These are phyloP conservation scores for Thecophora atra DNA, from an alignment of 2,888 invertebrate species.

Conservation along the genomic window DNA sequence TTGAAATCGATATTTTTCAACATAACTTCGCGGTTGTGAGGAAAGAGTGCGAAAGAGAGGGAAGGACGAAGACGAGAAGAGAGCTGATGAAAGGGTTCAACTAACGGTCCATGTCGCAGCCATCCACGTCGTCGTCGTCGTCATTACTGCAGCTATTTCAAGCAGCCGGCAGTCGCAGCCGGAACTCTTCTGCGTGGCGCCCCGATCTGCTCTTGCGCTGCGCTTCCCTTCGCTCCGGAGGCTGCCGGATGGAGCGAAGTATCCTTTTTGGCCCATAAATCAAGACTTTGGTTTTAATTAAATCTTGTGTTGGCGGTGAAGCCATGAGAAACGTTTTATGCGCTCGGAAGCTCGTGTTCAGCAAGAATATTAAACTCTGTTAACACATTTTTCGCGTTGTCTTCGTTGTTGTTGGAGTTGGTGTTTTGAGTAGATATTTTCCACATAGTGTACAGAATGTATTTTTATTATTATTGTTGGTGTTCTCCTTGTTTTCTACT, in stretches of 20 bases:
- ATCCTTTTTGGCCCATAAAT: conserved; percentile 65
- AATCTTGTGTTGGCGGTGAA: conserved; percentile 67
- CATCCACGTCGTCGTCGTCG: conserved; percentile 14
- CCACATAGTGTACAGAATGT: not conserved
- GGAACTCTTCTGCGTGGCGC: conserved; percentile 21
- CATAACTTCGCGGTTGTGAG: conserved; percentile 18
- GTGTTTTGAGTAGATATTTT: not conserved
- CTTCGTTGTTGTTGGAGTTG: conserved; percentile 1
- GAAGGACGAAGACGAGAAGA: not conserved
- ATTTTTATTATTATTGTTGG: not conserved
- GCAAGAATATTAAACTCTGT: conserved; percentile 33
- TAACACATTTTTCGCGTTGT: conserved; percentile 36
- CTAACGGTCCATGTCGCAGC: conserved; percentile 12
- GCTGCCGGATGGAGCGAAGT: conserved; percentile 37
- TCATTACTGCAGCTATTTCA: conserved; percentile 24
- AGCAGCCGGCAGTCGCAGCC: conserved; percentile 11
- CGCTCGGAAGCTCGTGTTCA: conserved; percentile 18
- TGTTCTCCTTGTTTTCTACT: not conserved
- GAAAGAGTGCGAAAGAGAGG: not conserved
- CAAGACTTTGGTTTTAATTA: conserved; percentile 67
- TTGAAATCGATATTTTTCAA: conserved; percentile 47
- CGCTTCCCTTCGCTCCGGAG: conserved; percentile 44
- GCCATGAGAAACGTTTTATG: conserved; percentile 49
- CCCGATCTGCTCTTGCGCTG: conserved; percentile 44
- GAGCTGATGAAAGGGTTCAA: conserved; percentile 15